phyloP scores from a whole-genome alignment of 2,888 invertebrate genomes.

The Tigriopus californicus region DNA sequence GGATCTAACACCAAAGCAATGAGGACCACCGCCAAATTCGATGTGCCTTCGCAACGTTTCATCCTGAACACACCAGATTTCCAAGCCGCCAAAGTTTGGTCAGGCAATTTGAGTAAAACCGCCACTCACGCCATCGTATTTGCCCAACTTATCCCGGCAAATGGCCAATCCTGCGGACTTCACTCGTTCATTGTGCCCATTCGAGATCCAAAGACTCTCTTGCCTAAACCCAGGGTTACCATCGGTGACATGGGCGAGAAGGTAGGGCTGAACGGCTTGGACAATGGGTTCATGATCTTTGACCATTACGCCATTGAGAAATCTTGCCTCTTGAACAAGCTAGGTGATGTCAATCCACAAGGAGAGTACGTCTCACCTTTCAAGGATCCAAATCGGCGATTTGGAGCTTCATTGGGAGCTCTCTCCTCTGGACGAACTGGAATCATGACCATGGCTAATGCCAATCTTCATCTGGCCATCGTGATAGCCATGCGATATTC shows the following conservation, averaged over 20 bases:
- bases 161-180: conserved; percentile 58
- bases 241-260: conserved; percentile 88
- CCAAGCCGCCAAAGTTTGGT: conserved; percentile 68
- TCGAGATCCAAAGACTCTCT: conserved; percentile 48
- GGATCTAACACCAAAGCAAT: conserved; percentile 76
- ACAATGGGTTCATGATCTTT: conserved; percentile 86
- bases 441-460: conserved; percentile 40
- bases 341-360: conserved; percentile 68
- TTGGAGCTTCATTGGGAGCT: conserved; percentile 47
- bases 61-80: conserved; percentile 53
- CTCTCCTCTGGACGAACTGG: conserved; percentile 64
- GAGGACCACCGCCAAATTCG: conserved; percentile 64
- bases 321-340: conserved; percentile 55
- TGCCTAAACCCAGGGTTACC: conserved; percentile 48
- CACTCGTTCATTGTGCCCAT: conserved; percentile 76
- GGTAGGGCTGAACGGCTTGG: conserved; percentile 70
- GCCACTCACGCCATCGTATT: conserved; percentile 35
- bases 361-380: conserved; percentile 77
- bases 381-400: conserved; percentile 62
- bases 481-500: conserved; percentile 42
- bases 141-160: conserved; percentile 65
- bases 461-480: conserved; percentile 49
- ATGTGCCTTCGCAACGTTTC: conserved; percentile 47
- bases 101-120: conserved; percentile 60
- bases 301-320: conserved; percentile 39